These are phyloP conservation scores for Corvus hawaiiensis DNA, from an alignment of 2,113 vertebrate genomes.

Conservation along the genomic window DNA sequence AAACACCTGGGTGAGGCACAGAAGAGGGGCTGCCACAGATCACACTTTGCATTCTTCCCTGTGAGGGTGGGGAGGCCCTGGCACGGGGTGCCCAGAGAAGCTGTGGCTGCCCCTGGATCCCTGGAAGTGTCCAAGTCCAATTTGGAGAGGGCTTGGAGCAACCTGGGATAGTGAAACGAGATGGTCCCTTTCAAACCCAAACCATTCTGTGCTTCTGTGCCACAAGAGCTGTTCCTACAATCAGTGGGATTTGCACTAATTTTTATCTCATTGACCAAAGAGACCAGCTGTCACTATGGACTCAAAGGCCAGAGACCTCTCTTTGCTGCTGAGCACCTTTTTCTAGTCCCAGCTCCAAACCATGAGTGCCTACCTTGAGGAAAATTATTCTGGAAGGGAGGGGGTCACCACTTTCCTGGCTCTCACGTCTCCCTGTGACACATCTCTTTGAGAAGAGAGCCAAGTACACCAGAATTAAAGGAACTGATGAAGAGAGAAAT, in stretches of 20 bases:
- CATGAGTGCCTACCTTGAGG: fast-evolving
- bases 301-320: background rate
- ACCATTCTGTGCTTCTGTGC: background rate
- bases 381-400: background rate
- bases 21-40: fast-evolving
- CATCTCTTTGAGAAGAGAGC: background rate
- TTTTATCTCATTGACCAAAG: background rate
- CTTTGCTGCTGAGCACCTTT: background rate
- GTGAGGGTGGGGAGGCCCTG: fast-evolving
- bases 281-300: background rate
- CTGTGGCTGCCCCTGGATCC: background rate
- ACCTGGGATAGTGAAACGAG: fast-evolving
- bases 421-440: background rate
- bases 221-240: background rate
- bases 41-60: too few relatives aligned
- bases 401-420: background rate
- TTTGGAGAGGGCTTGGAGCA: fast-evolving
- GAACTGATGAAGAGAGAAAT: slow-evolving; percentile 30
- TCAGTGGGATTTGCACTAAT: background rate
- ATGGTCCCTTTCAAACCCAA: background rate
- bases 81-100: background rate
- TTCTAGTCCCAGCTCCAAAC: background rate
- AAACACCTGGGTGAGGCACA: background rate
- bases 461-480: slow-evolving; percentile 12
- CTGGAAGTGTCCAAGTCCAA: background rate